Percentiles rank a stretch among this genome's conserved stretches.
Conservation (phyloP, 2,888 invertebrate genomes). For the Macroteleia sp. region DNA sequence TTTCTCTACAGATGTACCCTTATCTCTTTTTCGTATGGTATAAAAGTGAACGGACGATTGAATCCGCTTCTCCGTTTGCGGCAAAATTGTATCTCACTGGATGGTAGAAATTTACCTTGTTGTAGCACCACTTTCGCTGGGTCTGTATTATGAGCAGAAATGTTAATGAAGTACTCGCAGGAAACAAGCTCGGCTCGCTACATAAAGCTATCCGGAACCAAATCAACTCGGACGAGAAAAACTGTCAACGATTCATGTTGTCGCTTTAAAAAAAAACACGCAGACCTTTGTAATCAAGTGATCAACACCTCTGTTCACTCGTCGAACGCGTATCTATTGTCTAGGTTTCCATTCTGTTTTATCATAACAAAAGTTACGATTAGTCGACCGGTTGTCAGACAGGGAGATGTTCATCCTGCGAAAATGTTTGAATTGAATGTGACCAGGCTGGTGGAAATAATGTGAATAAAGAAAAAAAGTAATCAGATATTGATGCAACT, state of each 20-base stretch:
- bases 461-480: not conserved
- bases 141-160: constrained; percentile 28
- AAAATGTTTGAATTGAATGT: constrained; percentile 1
- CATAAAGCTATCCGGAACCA: constrained; percentile 56
- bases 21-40: too few relatives aligned
- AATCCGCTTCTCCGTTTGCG: constrained; percentile 42
- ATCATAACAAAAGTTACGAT: constrained; percentile 17
- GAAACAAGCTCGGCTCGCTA: constrained; percentile 40
- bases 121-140: constrained; percentile 57
- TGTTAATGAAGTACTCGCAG: constrained; percentile 46
- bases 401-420: constrained; percentile 17
- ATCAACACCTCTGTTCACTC: constrained; percentile 18
- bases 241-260: too few relatives aligned
- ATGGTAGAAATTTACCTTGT: constrained; percentile 50
- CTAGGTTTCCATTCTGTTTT: constrained; percentile 3
- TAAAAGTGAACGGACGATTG: constrained; percentile 47
- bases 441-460: not conserved
- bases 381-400: not conserved
- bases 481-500: not conserved
- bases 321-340: not conserved
- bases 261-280: not conserved
- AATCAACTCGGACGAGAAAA: not conserved
- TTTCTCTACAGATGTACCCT: too few relatives aligned
- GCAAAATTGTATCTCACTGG: constrained; percentile 34
- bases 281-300: not conserved